Conservation (phyloP, 2,113 vertebrate species). For the Amblyopsis rosae region DNA sequence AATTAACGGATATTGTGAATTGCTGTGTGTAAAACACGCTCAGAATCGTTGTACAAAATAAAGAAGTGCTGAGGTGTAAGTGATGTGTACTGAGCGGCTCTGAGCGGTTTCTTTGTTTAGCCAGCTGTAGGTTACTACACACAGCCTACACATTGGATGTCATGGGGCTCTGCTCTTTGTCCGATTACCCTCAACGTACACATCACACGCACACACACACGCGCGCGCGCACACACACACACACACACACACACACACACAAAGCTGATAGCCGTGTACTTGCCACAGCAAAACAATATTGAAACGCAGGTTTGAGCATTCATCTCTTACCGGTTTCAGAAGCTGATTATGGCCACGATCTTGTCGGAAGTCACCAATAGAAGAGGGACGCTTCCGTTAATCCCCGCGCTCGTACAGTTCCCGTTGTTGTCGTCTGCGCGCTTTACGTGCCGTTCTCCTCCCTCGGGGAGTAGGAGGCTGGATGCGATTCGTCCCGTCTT, state of each 20-base stretch:
- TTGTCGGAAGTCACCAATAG: slow-evolving; percentile 4
- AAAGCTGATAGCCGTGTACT: too few species aligned
- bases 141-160: slow-evolving; percentile 70
- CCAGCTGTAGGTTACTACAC: slow-evolving; percentile 71
- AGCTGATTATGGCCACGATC: slow-evolving; percentile 3
- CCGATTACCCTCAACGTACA: slow-evolving; percentile 65
- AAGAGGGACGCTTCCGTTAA: slow-evolving; percentile 35
- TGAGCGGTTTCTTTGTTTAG: slow-evolving; percentile 78
- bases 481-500: slow-evolving; percentile 60
- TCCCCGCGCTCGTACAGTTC: slow-evolving; percentile 26
- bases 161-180: slow-evolving; percentile 78
- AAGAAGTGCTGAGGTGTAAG: slow-evolving; percentile 33
- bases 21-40: slow-evolving; percentile 42
- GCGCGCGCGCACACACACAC: slow-evolving; percentile 8
- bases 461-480: slow-evolving; percentile 35
- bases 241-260: slow-evolving; percentile 29
- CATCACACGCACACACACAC: slow-evolving; percentile 19
- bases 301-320: background rate
- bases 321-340: slow-evolving; percentile 46
- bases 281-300: slow-evolving; percentile 40
- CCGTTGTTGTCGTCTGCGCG: slow-evolving; percentile 55
- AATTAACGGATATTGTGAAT: slow-evolving; percentile 33
- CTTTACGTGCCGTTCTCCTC: slow-evolving; percentile 55
- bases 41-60: slow-evolving; percentile 9
- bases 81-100: slow-evolving; percentile 13